These are phyloP conservation scores for Myiothlypis chrysogaster DNA, from an alignment of 2,797 vertebrate species.

Conservation along the genomic window DNA sequence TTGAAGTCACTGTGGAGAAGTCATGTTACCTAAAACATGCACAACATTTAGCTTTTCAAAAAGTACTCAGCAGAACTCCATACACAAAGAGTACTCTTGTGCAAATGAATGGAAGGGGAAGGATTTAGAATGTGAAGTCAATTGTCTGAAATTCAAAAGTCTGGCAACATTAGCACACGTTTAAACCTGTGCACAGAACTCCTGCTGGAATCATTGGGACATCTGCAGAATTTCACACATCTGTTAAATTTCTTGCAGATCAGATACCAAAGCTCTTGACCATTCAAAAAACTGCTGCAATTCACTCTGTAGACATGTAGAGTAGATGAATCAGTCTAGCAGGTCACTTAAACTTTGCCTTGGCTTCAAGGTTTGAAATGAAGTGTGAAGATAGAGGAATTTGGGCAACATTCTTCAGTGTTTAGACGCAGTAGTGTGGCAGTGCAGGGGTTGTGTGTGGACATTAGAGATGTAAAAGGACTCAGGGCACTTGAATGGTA, in stretches of 20 bases:
- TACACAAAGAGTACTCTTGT: neutral
- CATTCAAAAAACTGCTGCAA: neutral
- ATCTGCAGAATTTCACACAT: neutral
- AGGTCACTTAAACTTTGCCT: neutral
- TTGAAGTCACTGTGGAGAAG: neutral
- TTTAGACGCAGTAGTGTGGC: neutral
- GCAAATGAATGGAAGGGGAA: neutral
- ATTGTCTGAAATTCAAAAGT: neutral
- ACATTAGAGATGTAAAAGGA: neutral
- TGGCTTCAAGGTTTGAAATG: neutral
- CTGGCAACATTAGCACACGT: neutral
- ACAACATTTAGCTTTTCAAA: neutral
- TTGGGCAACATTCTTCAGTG: neutral
- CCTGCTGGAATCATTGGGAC: neutral
- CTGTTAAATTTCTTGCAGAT: neutral
- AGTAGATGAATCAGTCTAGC: neutral
- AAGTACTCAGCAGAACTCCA: neutral
- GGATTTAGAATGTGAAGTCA: neutral
- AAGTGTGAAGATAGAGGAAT: neutral
- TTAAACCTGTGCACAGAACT: neutral
- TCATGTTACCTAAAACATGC: neutral
- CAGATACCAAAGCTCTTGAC: neutral
- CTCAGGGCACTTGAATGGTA: neutral
- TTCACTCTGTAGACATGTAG: neutral
- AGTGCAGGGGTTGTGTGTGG: neutral